Conservation (phyloP, 2,888 invertebrate genomes). For the Sylvicola cinctus region DNA sequence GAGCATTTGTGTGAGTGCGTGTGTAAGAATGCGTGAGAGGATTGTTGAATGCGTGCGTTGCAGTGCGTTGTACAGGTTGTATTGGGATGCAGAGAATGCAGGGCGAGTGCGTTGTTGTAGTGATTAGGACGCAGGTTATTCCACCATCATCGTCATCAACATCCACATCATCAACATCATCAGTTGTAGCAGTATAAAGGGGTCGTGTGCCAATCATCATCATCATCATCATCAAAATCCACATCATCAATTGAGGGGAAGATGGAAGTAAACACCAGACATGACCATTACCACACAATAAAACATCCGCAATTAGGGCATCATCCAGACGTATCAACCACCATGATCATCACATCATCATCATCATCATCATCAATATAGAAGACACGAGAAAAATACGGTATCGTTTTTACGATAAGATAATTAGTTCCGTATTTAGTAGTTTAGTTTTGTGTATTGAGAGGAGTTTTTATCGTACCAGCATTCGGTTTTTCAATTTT, state of each 20-base stretch:
- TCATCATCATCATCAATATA: constrained; percentile 19
- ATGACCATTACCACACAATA: constrained; percentile 2
- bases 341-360: constrained; percentile 13
- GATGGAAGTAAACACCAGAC: constrained; percentile 4
- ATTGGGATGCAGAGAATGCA: constrained; percentile 8
- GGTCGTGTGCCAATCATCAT: constrained; percentile 15
- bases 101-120: constrained; percentile 5
- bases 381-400: constrained; percentile 30
- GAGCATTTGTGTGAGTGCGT: no score
- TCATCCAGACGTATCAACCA: no score
- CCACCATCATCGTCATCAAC: constrained; percentile 6
- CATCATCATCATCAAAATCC: constrained; percentile 32
- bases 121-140: no score
- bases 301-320: no score
- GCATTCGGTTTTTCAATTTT: constrained; percentile 8
- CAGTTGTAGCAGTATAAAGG: constrained; percentile 10
- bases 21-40: no score
- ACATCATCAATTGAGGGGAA: constrained; percentile 9
- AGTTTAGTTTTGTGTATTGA: no score
- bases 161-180: constrained; percentile 20
- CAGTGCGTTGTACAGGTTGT: no score
- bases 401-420: constrained; percentile 28
- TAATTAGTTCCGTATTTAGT: constrained; percentile 21
- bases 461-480: constrained; percentile 15
- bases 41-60: no score